Evolutionary conservation across 2,113 vertebrate species (phyloP), one percentile per base, ranked within the genome.

Genomic region (Regulus satrapa): DNA sequence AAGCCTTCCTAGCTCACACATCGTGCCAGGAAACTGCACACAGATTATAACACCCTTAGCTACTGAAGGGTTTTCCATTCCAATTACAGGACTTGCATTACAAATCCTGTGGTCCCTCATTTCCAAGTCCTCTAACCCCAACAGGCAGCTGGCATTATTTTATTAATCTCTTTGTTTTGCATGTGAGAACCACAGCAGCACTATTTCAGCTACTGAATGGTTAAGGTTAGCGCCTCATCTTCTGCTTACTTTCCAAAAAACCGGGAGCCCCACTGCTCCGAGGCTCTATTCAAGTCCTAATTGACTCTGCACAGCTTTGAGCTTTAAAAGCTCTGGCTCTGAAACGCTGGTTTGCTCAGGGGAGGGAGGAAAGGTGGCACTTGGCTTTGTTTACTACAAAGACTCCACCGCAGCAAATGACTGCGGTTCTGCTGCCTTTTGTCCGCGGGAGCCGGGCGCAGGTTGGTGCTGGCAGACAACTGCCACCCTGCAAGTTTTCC

Each of bases 321-420:
- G 95, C 88, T 96, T 94, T 96, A 83, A 95, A 96, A 95, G 93
- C 88, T 85, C 85, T 82, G 88, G 62, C 92, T 94, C 95, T 77
- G 93, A 94, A 96, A 87, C 1, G 71, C 81, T 1, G 29, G 32
- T 74, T 92, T 86, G 92, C 95, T 96, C 95, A 88, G 73, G 90
- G 93, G 93, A 96, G 93, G 91, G 93, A 94, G 80, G 75, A 88
- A 96, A 96, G 94, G 95, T 96, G 93, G 85, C 90, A 95, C 93
- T 94, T 93, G 2, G 64, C 95, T 95, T 96, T 96, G 95, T 97
- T 97, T 97, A 96, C 95, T 95, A 96, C 96, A 97, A 97, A 97
- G 95, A 90, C 63, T 58, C 87, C 84, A 94, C 38, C 41, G 6
- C 85, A 88, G 93, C 93, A 96, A 96, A 96, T 55, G 66, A 93